Evolutionary conservation across 2,888 invertebrate species (phyloP).

Genomic region (Conchocele bisecta): DNA sequence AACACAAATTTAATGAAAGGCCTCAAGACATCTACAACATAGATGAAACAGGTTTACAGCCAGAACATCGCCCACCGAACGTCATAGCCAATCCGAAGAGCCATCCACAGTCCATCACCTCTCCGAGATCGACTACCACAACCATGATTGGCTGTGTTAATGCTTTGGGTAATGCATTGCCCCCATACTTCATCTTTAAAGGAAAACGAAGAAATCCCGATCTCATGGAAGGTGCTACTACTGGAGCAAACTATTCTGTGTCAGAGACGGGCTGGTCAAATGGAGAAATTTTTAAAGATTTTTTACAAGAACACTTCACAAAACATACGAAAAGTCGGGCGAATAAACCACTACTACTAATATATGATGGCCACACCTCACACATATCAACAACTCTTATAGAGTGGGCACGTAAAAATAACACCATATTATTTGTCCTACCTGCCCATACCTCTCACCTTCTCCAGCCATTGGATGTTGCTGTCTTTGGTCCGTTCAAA

Average conservation of each 20-base stretch:
- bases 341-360: slow-evolving; percentile 3
- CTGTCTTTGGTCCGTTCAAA: slow-evolving; percentile 31
- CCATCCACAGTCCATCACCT: neutral
- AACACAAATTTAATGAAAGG: neutral
- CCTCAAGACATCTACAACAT: neutral
- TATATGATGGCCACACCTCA: slow-evolving; percentile 33
- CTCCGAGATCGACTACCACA: neutral
- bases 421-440: slow-evolving; percentile 21
- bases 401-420: slow-evolving; percentile 18
- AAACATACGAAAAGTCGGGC: neutral
- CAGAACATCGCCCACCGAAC: neutral
- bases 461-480: slow-evolving; percentile 28
- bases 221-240: neutral
- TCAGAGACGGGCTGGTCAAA: neutral
- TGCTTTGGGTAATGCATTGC: neutral
- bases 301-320: neutral
- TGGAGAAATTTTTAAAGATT: neutral
- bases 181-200: slow-evolving; percentile 1
- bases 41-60: neutral
- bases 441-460: slow-evolving; percentile 33
- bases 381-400: slow-evolving; percentile 6
- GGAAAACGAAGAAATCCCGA: neutral
- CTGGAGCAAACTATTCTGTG: neutral
- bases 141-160: neutral
- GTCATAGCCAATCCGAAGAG: neutral